Evolutionary conservation across 2,113 vertebrate genomes (phyloP).

Genomic region (Crotophaga sulcirostris): DNA sequence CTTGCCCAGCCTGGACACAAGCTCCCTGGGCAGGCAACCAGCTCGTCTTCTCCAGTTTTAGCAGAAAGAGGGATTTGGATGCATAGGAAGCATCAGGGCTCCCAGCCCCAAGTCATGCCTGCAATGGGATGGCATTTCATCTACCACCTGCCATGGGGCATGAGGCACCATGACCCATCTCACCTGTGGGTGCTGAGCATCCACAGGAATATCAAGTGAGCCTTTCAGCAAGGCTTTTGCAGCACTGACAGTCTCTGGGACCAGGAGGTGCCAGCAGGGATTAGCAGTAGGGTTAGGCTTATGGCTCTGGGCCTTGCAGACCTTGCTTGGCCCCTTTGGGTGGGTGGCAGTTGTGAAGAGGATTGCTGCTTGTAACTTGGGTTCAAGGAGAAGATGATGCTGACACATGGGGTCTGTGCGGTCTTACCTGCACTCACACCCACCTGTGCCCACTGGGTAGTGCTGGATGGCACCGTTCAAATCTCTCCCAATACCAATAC

Average conservation of each 20-base stretch:
- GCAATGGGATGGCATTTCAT: not conserved
- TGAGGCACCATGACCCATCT: not conserved
- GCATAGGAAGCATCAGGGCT: not conserved
- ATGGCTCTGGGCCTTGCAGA: not conserved
- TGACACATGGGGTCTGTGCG: rapidly evolving
- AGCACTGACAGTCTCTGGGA: not conserved
- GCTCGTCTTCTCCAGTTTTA: not conserved
- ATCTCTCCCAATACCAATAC: not conserved
- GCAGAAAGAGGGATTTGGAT: not conserved
- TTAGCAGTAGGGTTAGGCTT: not conserved
- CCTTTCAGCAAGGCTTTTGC: not conserved
- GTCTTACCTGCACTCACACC: not conserved
- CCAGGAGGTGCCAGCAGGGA: not conserved
- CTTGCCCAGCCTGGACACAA: not conserved
- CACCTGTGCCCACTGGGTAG: not conserved
- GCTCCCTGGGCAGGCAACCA: not conserved
- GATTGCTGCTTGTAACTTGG: not conserved
- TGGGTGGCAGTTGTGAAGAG: not conserved
- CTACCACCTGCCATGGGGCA: not conserved
- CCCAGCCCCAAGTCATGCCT: not conserved
- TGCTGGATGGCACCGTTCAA: not conserved
- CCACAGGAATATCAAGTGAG: not conserved
- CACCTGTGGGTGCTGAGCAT: not conserved
- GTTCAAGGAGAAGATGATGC: not conserved
- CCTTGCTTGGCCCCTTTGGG: not conserved